Evolutionary conservation across 2,888 invertebrate species (phyloP).

Genomic region (Pyrrhia umbra): DNA sequence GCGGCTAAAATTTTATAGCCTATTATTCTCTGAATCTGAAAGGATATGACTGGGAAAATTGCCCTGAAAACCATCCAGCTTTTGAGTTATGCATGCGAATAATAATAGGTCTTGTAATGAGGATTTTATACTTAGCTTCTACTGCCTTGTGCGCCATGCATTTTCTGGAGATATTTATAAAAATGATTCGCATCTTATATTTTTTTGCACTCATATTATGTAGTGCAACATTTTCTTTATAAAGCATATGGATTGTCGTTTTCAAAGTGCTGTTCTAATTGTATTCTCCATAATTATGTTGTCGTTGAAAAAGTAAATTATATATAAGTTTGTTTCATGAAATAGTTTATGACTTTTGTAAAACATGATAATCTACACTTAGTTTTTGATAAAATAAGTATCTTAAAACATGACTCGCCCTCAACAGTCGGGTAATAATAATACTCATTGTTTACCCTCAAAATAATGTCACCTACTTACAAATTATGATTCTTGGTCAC

Average conservation of each 20-base stretch:
- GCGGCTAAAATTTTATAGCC: constrained; percentile 57
- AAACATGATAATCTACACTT: too few species aligned
- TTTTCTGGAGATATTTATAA: constrained; percentile 11
- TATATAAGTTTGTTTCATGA: too few species aligned
- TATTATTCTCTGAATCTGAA: constrained; percentile 56
- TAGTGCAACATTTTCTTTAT: too few species aligned
- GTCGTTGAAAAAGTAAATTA: too few species aligned
- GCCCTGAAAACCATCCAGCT: constrained; percentile 52
- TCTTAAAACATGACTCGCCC: too few species aligned
- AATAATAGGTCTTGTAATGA: constrained; percentile 55
- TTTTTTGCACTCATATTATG: not conserved
- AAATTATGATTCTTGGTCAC: constrained; percentile 25
- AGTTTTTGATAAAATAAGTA: too few species aligned
- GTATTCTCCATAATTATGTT: too few species aligned
- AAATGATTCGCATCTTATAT: constrained; percentile 10
- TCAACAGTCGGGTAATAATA: not conserved
- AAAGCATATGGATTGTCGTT: too few species aligned
- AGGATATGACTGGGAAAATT: constrained; percentile 62
- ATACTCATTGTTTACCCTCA: constrained; percentile 22
- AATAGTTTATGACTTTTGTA: too few species aligned
- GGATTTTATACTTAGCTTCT: constrained; percentile 47
- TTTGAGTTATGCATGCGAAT: constrained; percentile 54
- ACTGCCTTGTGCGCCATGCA: constrained; percentile 15
- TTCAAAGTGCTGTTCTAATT: too few species aligned
- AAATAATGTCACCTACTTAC: constrained; percentile 26